Base-by-base conservation (phyloP, 2,888 invertebrate species). In the Caenorhabditis drosophilae region DNA sequence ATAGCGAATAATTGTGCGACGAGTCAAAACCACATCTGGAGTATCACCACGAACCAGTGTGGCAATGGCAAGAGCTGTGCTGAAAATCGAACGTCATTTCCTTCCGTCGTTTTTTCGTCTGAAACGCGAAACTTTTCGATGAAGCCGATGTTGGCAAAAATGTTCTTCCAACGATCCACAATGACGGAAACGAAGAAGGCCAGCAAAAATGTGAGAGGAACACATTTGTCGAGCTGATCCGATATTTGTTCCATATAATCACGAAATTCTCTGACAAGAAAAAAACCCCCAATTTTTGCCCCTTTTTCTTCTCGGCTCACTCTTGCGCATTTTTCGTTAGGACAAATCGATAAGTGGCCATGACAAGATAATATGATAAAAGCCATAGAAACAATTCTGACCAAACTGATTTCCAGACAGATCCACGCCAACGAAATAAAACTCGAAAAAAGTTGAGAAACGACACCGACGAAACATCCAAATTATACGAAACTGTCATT, bases 401-500 rank as follows among this genome's bases (percentile, higher is more conserved):
- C 64, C 71, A 67, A 4, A 78, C 74, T 1, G 70, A 68, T 48
- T 76, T 71, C 75, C 77, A 78, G n/a, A 78, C 59, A 1, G 66
- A 66, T 4, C 66, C 66, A 15, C 70, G 52, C 78, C 78, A 78
- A 48, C 78, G 61, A 44, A 78, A 73, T 7, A 78, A 49, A 18
- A 78, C 64, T 40, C 47, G 45, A 35, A 64, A 67, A 48, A 67
- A 67, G 22, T 60, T 63, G 26, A 63, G 52, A 47, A 63, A 66
- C 12, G 71, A 69, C 12, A 70, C 74, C 7, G 76, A 74, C 9
- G 70, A 72, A 12, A 77, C 75, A 48, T 79, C 79, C 49, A 75
- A 66, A 53, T 77, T 79, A 51, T 80, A 80, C 11, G 73, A 70
- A 2, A 80, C 76, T 12, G 80, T 80, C 80, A 80, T 80, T 36